Evolutionary conservation across 2,888 invertebrate species (phyloP).

Genomic region (Galerucella pusilla): DNA sequence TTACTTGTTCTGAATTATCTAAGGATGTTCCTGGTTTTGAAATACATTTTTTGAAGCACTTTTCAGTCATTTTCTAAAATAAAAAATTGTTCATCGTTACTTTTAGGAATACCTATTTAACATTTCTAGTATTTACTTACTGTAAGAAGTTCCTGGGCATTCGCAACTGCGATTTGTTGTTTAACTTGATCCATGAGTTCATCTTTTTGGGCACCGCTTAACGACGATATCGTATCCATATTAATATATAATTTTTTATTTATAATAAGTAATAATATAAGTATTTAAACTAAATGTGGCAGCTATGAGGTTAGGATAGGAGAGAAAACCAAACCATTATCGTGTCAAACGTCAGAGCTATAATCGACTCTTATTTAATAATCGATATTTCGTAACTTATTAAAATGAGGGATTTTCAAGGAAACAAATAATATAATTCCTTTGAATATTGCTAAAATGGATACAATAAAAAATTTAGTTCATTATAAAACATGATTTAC

Average conservation of each 20-base stretch:
- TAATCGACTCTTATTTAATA: neutral
- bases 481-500: too few species aligned
- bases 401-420: neutral
- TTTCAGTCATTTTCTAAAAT: constrained; percentile 93
- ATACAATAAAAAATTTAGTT: neutral
- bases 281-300: neutral
- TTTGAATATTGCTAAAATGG: neutral
- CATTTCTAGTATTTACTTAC: constrained; percentile 64
- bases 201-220: constrained; percentile 79
- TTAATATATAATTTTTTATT: constrained; percentile 11
- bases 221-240: constrained; percentile 60
- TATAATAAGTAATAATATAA: neutral
- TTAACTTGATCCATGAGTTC: constrained; percentile 95
- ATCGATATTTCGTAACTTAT: neutral
- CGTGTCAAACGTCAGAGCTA: neutral
- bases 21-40: constrained; percentile 89
- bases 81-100: constrained; percentile 37
- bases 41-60: constrained; percentile 96
- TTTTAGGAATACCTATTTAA: neutral
- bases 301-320: neutral
- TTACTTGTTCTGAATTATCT: constrained; percentile 86
- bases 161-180: constrained; percentile 94
- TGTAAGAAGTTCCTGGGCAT: constrained; percentile 91
- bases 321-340: neutral
- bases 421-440: neutral